Conservation (phyloP, 2,113 vertebrate genomes). For the Orientallactaga bullata region DNA sequence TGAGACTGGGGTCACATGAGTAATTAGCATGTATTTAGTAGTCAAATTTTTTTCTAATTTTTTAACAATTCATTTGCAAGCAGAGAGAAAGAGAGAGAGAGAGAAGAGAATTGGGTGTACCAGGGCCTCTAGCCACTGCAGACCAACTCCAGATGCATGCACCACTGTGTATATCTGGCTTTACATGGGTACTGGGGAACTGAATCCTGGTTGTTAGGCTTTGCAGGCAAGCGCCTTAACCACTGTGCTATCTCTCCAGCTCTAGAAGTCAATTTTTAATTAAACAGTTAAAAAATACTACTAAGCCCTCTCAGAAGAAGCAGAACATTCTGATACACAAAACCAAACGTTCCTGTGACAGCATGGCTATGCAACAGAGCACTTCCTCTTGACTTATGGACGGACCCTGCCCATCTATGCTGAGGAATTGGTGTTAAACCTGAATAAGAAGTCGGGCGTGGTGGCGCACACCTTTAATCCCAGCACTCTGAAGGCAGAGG, state of each 20-base stretch:
- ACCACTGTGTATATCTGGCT: too few relatives aligned
- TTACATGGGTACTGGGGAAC: too few relatives aligned
- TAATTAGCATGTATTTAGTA: neutral
- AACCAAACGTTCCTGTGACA: neutral
- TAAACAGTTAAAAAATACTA: neutral
- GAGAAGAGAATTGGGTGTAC: too few relatives aligned
- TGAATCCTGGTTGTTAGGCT: too few relatives aligned
- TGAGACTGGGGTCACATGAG: neutral
- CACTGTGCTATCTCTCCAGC: too few relatives aligned
- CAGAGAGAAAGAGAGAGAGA: too few relatives aligned
- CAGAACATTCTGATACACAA: neutral
- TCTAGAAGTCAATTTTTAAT: too few relatives aligned
- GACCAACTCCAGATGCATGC: too few relatives aligned
- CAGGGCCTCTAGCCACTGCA: too few relatives aligned
- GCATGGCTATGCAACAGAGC: rapidly evolving
- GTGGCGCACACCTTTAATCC: too few relatives aligned
- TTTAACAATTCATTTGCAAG: neutral
- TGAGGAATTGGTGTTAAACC: constrained; percentile 53
- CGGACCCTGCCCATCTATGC: neutral
- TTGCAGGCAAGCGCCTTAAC: too few relatives aligned
- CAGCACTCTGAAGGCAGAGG: too few relatives aligned
- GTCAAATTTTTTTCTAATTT: neutral
- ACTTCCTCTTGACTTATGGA: neutral
- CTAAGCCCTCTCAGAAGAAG: neutral
- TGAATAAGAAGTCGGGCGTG: neutral